phyloP scores from a whole-genome alignment of 2,113 vertebrate species.

The Struthio camelus region DNA sequence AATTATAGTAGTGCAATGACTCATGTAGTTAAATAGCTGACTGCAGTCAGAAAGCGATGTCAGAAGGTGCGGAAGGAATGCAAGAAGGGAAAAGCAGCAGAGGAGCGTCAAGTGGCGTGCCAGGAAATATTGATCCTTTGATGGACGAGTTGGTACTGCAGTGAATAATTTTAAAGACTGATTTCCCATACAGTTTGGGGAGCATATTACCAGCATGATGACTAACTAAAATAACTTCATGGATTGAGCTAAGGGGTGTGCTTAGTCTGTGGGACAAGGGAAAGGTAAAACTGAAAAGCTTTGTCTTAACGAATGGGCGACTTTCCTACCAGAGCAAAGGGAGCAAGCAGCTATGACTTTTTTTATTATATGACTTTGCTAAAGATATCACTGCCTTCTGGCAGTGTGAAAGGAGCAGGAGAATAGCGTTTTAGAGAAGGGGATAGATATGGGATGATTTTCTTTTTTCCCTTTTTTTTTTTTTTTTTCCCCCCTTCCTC shows the following conservation, averaged over 20 bases:
- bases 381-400: background rate
- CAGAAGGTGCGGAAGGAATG: conserved; percentile 24
- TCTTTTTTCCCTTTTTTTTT: no score
- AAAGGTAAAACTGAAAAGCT: conserved; percentile 17
- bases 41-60: background rate
- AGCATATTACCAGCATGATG: background rate
- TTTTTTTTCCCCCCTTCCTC: no score
- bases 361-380: background rate
- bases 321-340: background rate
- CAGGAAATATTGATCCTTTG: conserved; percentile 28
- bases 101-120: background rate
- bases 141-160: background rate
- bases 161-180: background rate
- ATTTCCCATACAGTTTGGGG: background rate
- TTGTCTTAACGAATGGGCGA: conserved; percentile 19
- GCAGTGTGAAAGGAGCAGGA: background rate
- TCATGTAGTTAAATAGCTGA: background rate
- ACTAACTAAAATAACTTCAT: background rate
- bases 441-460: background rate
- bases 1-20: background rate
- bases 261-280: background rate
- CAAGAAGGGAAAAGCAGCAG: background rate
- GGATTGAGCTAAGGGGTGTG: background rate
- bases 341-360: background rate
- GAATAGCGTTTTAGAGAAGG: background rate